Evolutionary conservation across 37 sponge, comb jelly and placozoan genomes (phyloP).

Genomic region (Aphrocallistes beatrix): DNA sequence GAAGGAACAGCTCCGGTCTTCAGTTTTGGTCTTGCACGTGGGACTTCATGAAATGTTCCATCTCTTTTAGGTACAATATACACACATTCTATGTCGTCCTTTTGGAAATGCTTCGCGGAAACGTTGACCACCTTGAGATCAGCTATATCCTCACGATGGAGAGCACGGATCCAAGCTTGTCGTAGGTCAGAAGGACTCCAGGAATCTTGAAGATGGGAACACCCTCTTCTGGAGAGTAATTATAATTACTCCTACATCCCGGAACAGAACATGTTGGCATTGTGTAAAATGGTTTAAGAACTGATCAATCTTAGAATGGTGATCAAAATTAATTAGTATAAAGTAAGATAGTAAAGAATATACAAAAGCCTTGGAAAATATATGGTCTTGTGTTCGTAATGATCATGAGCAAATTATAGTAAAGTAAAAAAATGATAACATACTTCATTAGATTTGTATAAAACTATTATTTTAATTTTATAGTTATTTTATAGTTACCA

Average conservation of each 20-base stretch:
- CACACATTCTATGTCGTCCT: neutral
- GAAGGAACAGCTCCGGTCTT: conserved; percentile 1
- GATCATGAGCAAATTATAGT: no score
- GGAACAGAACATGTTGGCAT: neutral
- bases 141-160: neutral
- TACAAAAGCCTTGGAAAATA: no score
- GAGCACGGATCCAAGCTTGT: neutral
- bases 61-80: neutral
- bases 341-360: no score
- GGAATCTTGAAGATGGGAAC: neutral
- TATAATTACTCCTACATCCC: neutral
- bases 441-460: no score
- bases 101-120: neutral
- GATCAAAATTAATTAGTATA: no score
- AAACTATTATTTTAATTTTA: no score
- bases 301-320: no score
- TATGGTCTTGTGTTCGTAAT: no score
- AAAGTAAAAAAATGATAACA: no score
- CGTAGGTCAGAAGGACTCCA: neutral
- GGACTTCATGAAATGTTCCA: neutral
- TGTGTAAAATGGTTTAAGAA: no score
- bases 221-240: neutral
- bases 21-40: neutral
- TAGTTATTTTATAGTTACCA: no score
- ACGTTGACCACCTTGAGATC: neutral